Conservation (phyloP, 2,888 invertebrate species). For the Sceliomorpha sp. region DNA sequence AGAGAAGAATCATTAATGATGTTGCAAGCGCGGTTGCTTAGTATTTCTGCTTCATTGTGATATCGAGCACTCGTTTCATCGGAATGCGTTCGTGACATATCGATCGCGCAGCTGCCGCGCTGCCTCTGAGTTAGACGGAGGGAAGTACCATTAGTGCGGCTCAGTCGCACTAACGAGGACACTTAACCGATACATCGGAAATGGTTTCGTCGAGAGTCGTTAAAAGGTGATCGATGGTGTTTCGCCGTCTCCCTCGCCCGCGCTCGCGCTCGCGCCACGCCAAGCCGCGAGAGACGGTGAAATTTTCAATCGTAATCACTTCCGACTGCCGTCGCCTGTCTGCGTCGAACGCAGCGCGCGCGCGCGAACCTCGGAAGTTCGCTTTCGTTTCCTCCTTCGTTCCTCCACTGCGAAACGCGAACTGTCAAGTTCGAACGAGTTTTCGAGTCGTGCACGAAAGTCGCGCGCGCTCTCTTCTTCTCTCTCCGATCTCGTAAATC, state of each 20-base stretch:
- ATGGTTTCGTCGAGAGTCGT: slow-evolving; percentile 42
- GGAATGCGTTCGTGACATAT: slow-evolving; percentile 47
- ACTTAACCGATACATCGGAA: slow-evolving; percentile 46
- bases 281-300: slow-evolving; percentile 54
- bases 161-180: slow-evolving; percentile 47
- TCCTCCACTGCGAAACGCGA: too few species aligned
- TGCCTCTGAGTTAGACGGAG: slow-evolving; percentile 34
- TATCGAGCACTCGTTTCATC: slow-evolving; percentile 28
- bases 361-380: slow-evolving; percentile 63
- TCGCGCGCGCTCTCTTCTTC: slow-evolving; percentile 1
- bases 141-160: slow-evolving; percentile 26
- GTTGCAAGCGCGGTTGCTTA: slow-evolving; percentile 19
- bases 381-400: slow-evolving; percentile 64
- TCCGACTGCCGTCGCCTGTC: slow-evolving; percentile 63
- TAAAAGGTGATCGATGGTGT: slow-evolving; percentile 49
- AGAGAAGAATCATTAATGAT: slow-evolving; percentile 12
- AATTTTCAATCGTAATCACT: slow-evolving; percentile 66
- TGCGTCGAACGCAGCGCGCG: too few species aligned
- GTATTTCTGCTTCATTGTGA: slow-evolving; percentile 26
- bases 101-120: slow-evolving; percentile 43
- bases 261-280: too few species aligned
- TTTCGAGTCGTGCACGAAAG: slow-evolving; percentile 38
- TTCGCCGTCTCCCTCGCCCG: slow-evolving; percentile 21
- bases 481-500: background rate
- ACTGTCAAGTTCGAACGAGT: slow-evolving; percentile 37